phyloP scores from a whole-genome alignment of 2,797 vertebrate species.

The Lepus oiostolus region DNA sequence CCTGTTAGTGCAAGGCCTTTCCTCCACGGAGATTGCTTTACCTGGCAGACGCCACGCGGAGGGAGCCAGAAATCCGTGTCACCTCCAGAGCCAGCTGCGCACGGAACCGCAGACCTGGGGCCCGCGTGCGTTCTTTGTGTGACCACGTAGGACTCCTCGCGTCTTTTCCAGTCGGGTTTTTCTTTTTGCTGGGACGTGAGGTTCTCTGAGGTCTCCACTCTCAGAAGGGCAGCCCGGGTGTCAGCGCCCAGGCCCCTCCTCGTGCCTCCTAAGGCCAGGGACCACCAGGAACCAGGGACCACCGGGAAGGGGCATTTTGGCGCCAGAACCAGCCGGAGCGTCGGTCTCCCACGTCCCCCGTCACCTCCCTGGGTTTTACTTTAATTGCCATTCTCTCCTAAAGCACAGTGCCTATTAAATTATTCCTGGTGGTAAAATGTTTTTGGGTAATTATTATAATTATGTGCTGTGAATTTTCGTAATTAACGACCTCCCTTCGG shows the following conservation, averaged over 20 bases:
- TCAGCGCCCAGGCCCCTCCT: no score
- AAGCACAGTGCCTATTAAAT: conserved; percentile 65
- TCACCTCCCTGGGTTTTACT: conserved; percentile 68
- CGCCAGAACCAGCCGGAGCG: fast-evolving
- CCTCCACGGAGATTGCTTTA: no score
- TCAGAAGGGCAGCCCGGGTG: not conserved
- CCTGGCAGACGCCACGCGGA: no score
- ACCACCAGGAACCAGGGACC: not conserved
- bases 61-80: no score
- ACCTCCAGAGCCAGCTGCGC: no score
- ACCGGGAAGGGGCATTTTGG: no score
- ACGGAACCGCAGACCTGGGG: no score
- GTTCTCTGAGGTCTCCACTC: not conserved
- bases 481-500: conserved; percentile 70
- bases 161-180: no score
- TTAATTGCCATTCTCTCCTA: conserved; percentile 59
- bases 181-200: no score
- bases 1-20: no score
- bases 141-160: no score
- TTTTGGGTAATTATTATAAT: conserved; percentile 82
- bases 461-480: conserved; percentile 78
- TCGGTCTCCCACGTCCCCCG: not conserved
- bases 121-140: no score
- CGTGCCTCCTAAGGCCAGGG: not conserved
- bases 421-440: conserved; percentile 79